Evolutionary conservation across 2,888 invertebrate species (phyloP).

Genomic region (Xylota sylvarum): DNA sequence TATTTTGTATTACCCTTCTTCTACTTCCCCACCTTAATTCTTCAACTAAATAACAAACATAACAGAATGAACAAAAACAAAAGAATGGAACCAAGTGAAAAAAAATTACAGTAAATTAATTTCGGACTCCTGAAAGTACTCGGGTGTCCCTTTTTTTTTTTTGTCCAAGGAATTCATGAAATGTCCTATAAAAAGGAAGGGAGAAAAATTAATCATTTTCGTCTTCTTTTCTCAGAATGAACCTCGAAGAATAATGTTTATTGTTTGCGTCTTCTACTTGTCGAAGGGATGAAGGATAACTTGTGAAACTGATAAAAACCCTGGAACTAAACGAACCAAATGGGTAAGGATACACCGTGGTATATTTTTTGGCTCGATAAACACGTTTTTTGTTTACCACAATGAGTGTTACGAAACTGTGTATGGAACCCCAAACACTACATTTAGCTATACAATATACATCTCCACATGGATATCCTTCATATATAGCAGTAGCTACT

Average conservation of each 20-base stretch:
- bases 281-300: conserved; percentile 14
- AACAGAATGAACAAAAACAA: conserved; percentile 38
- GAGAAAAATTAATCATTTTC: conserved; percentile 33
- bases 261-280: background rate
- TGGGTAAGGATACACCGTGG: background rate
- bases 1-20: conserved; percentile 21
- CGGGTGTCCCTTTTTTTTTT: background rate
- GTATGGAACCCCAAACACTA: background rate
- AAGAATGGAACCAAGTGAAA: conserved; percentile 26
- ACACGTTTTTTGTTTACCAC: conserved; percentile 23
- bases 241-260: background rate
- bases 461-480: conserved; percentile 11
- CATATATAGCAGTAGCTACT: background rate
- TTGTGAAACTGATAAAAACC: conserved; percentile 38
- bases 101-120: conserved; percentile 58
- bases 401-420: conserved; percentile 7
- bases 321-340: background rate
- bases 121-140: conserved; percentile 23
- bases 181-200: conserved; percentile 2
- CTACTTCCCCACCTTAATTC: conserved; percentile 15
- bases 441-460: background rate
- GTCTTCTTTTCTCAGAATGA: background rate
- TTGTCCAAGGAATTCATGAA: conserved; percentile 26
- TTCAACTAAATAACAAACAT: background rate
- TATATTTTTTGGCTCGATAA: conserved; percentile 49